Evolutionary conservation across 1,140 invertebrate genomes (phyloP), one percentile per base, ranked within the genome.

Genomic region (Pseudobourletiella spinata): DNA sequence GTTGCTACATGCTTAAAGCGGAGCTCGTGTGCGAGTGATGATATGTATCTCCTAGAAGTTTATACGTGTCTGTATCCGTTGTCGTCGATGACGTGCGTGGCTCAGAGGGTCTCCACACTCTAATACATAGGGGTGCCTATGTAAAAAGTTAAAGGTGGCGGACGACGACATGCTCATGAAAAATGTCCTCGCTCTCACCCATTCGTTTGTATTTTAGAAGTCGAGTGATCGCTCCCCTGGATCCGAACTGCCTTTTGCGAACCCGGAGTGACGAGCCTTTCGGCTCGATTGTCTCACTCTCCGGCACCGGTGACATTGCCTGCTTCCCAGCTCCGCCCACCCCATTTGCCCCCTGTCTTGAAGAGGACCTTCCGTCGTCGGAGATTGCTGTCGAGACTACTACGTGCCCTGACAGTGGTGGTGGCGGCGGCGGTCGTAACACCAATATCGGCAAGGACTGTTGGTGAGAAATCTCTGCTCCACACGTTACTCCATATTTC

Each of bases 211-310:
- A 11, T 26, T 54, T 25, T 48, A 46, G 59, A 57, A 66, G 50
- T 39, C 59, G 60, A 14, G 28, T 58, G 16, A 59, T 66, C 30
- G 60, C 56, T 24, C 64, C 64, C 15, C 44, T 66, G 39, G 64
- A 66, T 54, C 59, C 64, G n/a, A 57, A 35, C 25, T 62, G 50
- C 46, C 59, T 66, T n/a, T 29, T 62, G 8, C 52, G 51, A 22
- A 66, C 63, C 20, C 50, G 63, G 51, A 70, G 68, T 65, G 68
- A 70, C 57, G 68, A 70, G 51, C 68, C 68, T 14, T 70, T 61
- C 61, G 66, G 66, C 22, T 70, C 68, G 18, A 70, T 70, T 42
- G 68, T 57, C 16, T 70, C 68, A 2, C 56, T 70, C 14, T 65
- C 66, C 15, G 66, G 66, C 14, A 65, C 63, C 20, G 68, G 66